Percentiles rank a stretch among this genome's conserved stretches.
phyloP scores from a whole-genome alignment of 2,797 vertebrate species.

The Pogonophryne albipinna region DNA sequence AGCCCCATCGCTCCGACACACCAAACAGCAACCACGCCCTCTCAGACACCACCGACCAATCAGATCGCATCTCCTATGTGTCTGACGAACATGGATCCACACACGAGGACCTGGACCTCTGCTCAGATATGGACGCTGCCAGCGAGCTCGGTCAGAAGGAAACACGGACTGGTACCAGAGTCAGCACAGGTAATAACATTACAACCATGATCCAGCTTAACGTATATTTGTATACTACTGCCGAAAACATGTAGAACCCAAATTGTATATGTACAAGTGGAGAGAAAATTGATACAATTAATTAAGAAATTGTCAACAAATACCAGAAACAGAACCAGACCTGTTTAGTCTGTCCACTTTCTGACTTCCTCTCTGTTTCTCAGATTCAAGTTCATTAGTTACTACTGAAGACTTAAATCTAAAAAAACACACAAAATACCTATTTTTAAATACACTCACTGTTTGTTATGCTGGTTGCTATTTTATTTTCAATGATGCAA shows the following conservation, averaged over 20 bases:
- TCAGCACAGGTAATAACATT: constrained; percentile 53
- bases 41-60: constrained; percentile 87
- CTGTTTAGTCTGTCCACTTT: neutral
- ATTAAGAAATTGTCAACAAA: neutral
- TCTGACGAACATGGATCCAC: constrained; percentile 84
- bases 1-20: constrained; percentile 76
- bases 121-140: constrained; percentile 85
- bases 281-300: neutral
- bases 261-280: neutral
- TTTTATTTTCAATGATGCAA: no score
- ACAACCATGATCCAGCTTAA: neutral
- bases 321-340: neutral
- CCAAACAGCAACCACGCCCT: constrained; percentile 86
- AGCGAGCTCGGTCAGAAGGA: constrained; percentile 84
- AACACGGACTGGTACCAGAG: neutral
- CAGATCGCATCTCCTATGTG: constrained; percentile 88
- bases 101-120: constrained; percentile 86
- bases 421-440: no score
- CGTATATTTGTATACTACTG: neutral
- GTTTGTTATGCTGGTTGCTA: no score
- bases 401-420: no score
- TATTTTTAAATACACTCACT: no score
- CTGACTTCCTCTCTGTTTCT: neutral
- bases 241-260: neutral
- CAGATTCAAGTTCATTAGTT: no score